These are phyloP conservation scores for Caenorhabditis sp. DNA, from an alignment of 2,888 invertebrate genomes.

Conservation along the genomic window DNA sequence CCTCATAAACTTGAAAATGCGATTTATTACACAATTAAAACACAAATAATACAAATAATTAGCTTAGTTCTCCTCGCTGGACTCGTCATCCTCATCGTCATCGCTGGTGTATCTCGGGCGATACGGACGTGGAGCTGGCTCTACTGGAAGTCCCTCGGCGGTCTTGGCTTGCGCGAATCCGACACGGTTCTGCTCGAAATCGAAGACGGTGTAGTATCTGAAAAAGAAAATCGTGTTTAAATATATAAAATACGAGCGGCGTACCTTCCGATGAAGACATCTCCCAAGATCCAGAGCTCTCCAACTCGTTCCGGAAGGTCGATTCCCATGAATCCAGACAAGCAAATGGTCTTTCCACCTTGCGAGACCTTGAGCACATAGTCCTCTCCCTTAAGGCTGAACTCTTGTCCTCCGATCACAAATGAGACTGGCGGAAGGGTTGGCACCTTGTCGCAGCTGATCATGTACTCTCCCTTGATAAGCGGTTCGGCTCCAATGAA, in stretches of 20 bases:
- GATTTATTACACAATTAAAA: neutral
- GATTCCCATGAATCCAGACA: slow-evolving; percentile 96
- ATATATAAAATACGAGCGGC: neutral
- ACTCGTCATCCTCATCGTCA: slow-evolving; percentile 2
- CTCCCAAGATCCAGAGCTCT: slow-evolving; percentile 94
- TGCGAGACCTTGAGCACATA: slow-evolving; percentile 89
- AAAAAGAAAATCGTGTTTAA: neutral
- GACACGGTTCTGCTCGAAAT: slow-evolving; percentile 74
- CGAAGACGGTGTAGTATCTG: slow-evolving; percentile 78
- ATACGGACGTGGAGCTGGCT: slow-evolving; percentile 49
- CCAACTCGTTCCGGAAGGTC: slow-evolving; percentile 95
- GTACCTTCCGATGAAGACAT: slow-evolving; percentile 87
- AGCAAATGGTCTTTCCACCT: slow-evolving; percentile 90
- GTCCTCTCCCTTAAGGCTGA: slow-evolving; percentile 86
- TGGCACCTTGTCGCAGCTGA: slow-evolving; percentile 89
- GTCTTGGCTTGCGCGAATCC: slow-evolving; percentile 77
- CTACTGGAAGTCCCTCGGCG: slow-evolving; percentile 51
- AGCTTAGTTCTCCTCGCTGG: slow-evolving; percentile 5
- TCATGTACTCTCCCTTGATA: slow-evolving; percentile 81
- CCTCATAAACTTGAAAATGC: neutral
- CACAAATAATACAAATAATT: neutral
- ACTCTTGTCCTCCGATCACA: slow-evolving; percentile 86
- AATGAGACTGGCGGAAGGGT: slow-evolving; percentile 88
- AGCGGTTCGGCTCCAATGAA: slow-evolving; percentile 83
- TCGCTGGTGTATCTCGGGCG: neutral